phyloP scores from a whole-genome alignment of 92 coral and sea anemone species.

The Isaurus tuberculatus region DNA sequence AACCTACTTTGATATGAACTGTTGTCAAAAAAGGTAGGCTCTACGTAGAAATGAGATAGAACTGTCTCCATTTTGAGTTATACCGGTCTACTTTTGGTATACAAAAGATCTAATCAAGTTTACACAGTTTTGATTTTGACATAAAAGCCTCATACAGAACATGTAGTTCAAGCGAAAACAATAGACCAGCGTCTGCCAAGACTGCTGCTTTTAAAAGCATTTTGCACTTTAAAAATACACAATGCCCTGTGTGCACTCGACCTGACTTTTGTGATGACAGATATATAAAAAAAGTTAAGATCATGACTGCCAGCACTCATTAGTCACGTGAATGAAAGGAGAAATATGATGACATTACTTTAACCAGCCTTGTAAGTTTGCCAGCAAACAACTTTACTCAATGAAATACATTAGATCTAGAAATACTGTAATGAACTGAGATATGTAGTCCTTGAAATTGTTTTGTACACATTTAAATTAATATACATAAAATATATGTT shows the following conservation, averaged over 20 bases:
- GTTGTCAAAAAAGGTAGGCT: constrained; percentile 5
- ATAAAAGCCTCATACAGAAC: neutral
- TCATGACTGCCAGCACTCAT: neutral
- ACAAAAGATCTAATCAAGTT: neutral
- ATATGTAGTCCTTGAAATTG: neutral
- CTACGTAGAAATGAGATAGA: constrained; percentile 23
- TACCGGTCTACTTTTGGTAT: neutral
- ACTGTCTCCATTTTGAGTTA: constrained; percentile 9
- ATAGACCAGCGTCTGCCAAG: neutral
- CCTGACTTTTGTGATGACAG: constrained; percentile 36
- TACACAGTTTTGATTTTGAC: neutral
- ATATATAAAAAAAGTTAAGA: neutral
- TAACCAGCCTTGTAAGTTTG: neutral
- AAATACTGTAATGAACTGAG: neutral
- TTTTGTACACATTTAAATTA: neutral
- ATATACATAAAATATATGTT: neutral
- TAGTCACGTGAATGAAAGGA: constrained; percentile 27
- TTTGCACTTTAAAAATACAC: neutral
- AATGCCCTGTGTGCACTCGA: constrained; percentile 15
- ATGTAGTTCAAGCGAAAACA: neutral
- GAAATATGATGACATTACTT: neutral
- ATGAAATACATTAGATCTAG: neutral
- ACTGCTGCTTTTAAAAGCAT: neutral
- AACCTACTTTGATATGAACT: constrained; percentile 28
- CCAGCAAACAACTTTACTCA: neutral